phyloP scores from a whole-genome alignment of 1,140 invertebrate genomes.

The Eupristina koningsbergeri region DNA sequence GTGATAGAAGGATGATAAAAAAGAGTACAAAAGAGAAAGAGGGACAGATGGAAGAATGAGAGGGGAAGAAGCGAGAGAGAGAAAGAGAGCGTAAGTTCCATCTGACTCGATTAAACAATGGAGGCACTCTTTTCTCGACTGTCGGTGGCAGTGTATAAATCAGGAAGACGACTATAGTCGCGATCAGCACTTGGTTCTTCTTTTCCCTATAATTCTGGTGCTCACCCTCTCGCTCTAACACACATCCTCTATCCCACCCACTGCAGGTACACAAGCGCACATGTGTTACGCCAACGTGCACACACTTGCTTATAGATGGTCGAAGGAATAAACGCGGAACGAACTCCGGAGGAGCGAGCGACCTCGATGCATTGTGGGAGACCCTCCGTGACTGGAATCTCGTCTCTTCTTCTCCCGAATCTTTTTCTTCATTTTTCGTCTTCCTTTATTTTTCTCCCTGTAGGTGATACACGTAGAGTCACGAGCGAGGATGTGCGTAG shows the following conservation, averaged over 20 bases:
- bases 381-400: constrained; percentile 70
- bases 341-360: constrained; percentile 59
- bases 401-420: constrained; percentile 40
- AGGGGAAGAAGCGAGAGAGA: neutral
- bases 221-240: constrained; percentile 17
- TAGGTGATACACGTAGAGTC: neutral
- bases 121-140: constrained; percentile 61
- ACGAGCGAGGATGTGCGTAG: neutral
- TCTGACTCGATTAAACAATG: constrained; percentile 69
- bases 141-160: constrained; percentile 71
- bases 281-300: neutral
- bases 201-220: neutral
- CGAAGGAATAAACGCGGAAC: constrained; percentile 58
- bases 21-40: constrained; percentile 45
- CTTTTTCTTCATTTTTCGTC: constrained; percentile 37
- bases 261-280: constrained; percentile 1
- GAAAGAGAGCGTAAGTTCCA: constrained; percentile 41
- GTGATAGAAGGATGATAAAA: constrained; percentile 28
- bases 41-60: constrained; percentile 29
- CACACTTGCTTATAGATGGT: constrained; percentile 25
- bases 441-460: constrained; percentile 40
- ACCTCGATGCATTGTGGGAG: constrained; percentile 69
- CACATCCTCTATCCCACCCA: neutral
- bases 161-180: constrained; percentile 69
- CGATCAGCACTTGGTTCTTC: constrained; percentile 37